Evolutionary conservation across 2,113 vertebrate genomes (phyloP).

Genomic region (Halcyon senegalensis): DNA sequence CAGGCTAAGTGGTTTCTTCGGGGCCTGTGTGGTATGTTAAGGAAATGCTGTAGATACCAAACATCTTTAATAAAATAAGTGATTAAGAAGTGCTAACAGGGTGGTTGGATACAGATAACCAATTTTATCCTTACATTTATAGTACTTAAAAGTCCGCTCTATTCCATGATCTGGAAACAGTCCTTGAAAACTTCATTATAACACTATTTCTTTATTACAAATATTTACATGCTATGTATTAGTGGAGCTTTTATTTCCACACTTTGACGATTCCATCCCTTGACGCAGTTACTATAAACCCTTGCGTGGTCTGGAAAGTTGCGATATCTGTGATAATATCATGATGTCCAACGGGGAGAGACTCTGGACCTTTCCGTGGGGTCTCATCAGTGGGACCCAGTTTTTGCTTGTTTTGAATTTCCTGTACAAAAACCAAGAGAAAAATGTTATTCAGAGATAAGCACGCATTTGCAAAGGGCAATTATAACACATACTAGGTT

Average conservation of each 20-base stretch:
- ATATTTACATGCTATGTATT: constrained; percentile 65
- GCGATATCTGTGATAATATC: constrained; percentile 97
- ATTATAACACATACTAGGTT: background rate
- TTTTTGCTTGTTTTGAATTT: constrained; percentile 98
- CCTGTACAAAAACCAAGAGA: constrained; percentile 72
- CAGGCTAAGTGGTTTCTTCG: background rate
- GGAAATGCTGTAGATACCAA: background rate
- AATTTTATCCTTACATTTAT: background rate
- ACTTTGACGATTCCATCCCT: constrained; percentile 98
- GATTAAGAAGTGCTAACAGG: background rate
- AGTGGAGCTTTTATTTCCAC: constrained; percentile 85
- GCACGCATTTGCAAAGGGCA: background rate
- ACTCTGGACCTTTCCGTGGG: constrained; percentile 90
- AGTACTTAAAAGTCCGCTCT: constrained; percentile 13
- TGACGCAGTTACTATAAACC: constrained; percentile 96
- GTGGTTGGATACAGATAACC: background rate
- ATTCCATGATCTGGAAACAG: constrained; percentile 53
- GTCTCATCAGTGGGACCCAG: constrained; percentile 88
- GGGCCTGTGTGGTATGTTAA: background rate
- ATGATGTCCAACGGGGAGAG: constrained; percentile 92
- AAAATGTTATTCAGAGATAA: background rate
- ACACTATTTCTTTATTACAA: constrained; percentile 64
- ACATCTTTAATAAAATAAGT: background rate
- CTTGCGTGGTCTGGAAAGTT: constrained; percentile 97
- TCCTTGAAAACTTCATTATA: constrained; percentile 47